Evolutionary conservation across 30 jellyfish, hydroid and myxozoan genomes (phyloP).

Genomic region (Hydractinia echinata): DNA sequence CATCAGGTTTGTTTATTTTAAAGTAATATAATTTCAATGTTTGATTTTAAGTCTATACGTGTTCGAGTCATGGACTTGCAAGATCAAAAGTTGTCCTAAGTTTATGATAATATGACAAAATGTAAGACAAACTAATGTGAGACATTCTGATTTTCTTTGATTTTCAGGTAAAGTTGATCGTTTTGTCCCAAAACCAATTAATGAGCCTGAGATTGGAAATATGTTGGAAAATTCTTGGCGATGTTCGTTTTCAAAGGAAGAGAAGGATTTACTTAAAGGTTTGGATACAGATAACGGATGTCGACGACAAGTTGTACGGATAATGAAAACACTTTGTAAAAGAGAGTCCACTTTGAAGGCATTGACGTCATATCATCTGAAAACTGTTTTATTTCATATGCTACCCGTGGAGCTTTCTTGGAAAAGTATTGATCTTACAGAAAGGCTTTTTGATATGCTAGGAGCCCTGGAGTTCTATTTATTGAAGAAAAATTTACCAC

Average conservation of each 20-base stretch:
- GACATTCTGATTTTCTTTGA: too few relatives aligned
- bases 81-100: too few relatives aligned
- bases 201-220: conserved; percentile 6
- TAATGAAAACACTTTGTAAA: conserved; percentile 1
- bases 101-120: too few relatives aligned
- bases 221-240: conserved; percentile 4
- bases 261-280: conserved; percentile 9
- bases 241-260: conserved; percentile 5
- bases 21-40: not conserved
- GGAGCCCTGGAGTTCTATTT: conserved; percentile 16
- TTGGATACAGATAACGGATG: conserved; percentile 1
- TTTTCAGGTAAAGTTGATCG: not conserved
- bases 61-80: too few relatives aligned
- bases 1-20: not conserved
- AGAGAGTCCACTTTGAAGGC: conserved; percentile 5
- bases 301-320: conserved; percentile 21
- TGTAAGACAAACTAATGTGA: too few relatives aligned
- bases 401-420: not conserved
- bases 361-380: conserved; percentile 2
- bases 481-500: not conserved
- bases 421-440: not conserved
- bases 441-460: conserved; percentile 18
- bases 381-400: conserved; percentile 2
- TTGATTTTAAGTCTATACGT: too few relatives aligned
- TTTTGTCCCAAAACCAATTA: not conserved